These are phyloP conservation scores for Polydrusus tereticollis DNA, from an alignment of 2,888 invertebrate species.

Conservation along the genomic window DNA sequence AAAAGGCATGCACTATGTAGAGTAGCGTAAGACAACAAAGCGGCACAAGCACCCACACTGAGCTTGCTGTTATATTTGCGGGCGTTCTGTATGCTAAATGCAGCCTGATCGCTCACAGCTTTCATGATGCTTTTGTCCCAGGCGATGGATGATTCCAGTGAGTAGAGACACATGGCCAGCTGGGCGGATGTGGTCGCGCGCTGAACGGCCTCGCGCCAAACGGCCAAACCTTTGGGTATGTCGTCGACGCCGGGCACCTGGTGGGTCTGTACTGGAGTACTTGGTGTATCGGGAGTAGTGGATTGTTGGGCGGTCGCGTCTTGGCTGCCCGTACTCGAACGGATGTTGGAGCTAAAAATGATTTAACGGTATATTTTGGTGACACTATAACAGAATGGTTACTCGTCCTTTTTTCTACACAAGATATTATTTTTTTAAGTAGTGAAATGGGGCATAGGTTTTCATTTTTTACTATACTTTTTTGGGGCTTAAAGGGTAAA, in stretches of 20 bases:
- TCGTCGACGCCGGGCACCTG: conserved; percentile 66
- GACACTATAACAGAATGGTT: too few relatives aligned
- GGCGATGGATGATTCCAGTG: conserved; percentile 92
- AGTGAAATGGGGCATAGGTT: too few relatives aligned
- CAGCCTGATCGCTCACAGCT: conserved; percentile 84
- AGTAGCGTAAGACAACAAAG: conserved; percentile 42
- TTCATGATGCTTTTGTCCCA: conserved; percentile 99
- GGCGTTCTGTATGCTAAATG: conserved; percentile 67
- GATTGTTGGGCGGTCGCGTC: conserved; percentile 20
- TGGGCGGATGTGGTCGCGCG: conserved; percentile 91
- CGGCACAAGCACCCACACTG: conserved; percentile 66
- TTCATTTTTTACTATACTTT: too few relatives aligned
- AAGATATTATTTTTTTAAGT: too few relatives aligned
- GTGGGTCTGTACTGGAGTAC: conserved; percentile 39
- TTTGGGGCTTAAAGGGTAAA: too few relatives aligned
- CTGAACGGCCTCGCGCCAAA: conserved; percentile 91
- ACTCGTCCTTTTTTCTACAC: too few relatives aligned
- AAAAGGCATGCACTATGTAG: conserved; percentile 46
- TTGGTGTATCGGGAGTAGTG: background rate
- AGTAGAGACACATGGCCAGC: conserved; percentile 89
- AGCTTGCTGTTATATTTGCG: conserved; percentile 69
- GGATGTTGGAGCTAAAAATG: conserved; percentile 43
- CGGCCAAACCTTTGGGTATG: conserved; percentile 82
- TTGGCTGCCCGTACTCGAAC: conserved; percentile 44
- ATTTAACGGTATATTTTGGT: background rate